Conservation (phyloP, 2,888 invertebrate species). For the Deroplatys truncata region DNA sequence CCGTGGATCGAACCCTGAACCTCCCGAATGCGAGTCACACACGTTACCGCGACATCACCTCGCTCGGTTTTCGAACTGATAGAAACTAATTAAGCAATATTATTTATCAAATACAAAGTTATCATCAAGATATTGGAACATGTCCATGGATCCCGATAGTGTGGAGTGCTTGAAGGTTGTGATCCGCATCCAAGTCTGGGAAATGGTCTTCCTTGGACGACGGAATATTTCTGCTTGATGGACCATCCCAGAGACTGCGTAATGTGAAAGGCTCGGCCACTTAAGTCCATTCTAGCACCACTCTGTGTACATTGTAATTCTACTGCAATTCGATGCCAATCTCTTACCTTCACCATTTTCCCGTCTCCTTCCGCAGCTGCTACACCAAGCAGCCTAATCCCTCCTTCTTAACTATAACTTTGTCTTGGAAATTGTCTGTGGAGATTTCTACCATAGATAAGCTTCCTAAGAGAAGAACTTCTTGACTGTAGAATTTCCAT, state of each 20-base stretch:
- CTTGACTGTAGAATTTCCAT: no score
- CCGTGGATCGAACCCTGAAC: no score
- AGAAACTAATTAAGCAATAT: no score
- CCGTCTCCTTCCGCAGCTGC: not conserved
- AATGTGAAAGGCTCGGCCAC: not conserved
- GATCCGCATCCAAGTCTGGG: not conserved
- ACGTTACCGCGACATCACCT: no score
- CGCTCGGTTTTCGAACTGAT: no score
- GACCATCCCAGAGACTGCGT: not conserved
- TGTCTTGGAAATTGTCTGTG: not conserved
- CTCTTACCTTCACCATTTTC: not conserved
- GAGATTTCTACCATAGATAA: no score
- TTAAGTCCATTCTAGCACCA: not conserved
- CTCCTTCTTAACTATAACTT: not conserved
- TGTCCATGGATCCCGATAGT: not conserved
- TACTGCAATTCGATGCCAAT: not conserved
- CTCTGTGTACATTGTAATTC: not conserved
- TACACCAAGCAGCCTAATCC: not conserved
- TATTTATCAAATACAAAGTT: no score
- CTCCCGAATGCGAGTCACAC: no score
- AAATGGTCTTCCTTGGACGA: not conserved
- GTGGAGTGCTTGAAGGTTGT: not conserved
- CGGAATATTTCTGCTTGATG: not conserved
- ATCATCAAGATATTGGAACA: not conserved
- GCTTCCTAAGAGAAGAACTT: no score